These are phyloP conservation scores for Nestor notabilis DNA, from an alignment of 2,113 vertebrate genomes.

Conservation along the genomic window DNA sequence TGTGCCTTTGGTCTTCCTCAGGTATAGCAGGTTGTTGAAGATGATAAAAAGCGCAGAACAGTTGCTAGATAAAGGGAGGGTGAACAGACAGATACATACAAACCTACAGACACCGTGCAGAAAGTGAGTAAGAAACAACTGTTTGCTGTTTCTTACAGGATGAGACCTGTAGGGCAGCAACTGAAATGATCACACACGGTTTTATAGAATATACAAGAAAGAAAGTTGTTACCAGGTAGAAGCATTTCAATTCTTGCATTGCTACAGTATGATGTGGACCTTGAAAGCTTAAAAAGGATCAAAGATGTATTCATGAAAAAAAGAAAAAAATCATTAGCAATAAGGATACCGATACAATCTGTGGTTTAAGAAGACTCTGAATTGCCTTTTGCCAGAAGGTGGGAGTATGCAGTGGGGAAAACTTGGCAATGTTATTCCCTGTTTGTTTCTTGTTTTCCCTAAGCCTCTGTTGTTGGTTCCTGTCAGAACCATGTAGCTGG, in stretches of 20 bases:
- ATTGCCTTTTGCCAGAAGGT: background rate
- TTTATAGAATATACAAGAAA: background rate
- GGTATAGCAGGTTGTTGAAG: background rate
- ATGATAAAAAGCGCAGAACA: background rate
- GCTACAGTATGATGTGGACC: background rate
- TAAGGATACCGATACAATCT: background rate
- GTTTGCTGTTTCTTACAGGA: background rate
- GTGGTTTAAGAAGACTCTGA: background rate
- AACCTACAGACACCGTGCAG: background rate
- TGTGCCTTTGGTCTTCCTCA: background rate
- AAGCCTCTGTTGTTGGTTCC: background rate
- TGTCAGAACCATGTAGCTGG: background rate
- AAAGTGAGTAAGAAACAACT: background rate
- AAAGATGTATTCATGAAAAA: background rate
- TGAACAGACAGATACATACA: background rate
- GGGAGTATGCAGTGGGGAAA: background rate
- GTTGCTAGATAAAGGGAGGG: background rate
- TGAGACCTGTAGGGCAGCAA: background rate
- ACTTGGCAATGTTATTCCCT: background rate
- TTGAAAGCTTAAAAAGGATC: background rate
- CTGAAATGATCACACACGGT: background rate
- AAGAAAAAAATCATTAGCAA: rapidly evolving
- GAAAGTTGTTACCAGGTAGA: background rate
- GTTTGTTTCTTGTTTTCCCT: background rate
- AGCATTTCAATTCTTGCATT: background rate